phyloP scores from a whole-genome alignment of 2,888 invertebrate species.

The Cephalotes varians region DNA sequence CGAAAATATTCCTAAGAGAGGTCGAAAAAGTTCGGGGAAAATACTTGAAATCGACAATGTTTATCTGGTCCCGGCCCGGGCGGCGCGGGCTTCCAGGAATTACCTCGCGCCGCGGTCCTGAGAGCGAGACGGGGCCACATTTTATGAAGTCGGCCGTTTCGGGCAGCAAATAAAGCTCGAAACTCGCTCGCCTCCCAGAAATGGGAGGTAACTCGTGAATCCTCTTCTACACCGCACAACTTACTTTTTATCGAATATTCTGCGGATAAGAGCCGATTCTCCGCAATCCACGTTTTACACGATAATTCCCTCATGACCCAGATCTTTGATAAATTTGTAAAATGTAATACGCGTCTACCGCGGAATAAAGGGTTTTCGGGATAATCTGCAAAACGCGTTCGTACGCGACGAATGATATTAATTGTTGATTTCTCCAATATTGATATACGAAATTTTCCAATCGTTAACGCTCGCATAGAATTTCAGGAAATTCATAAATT shows the following conservation, averaged over 20 bases:
- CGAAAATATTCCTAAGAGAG: neutral
- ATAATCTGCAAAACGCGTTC: neutral
- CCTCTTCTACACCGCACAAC: neutral
- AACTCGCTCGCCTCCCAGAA: neutral
- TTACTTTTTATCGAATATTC: constrained; percentile 20
- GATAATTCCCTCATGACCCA: constrained; percentile 22
- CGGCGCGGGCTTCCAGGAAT: neutral
- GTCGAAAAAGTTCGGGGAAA: constrained; percentile 6
- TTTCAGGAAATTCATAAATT: neutral
- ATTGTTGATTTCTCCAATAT: constrained; percentile 1
- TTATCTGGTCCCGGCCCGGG: constrained; percentile 8
- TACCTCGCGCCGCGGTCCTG: neutral
- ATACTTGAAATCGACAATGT: constrained; percentile 13
- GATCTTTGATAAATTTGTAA: constrained; percentile 23
- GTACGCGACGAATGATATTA: constrained; percentile 1
- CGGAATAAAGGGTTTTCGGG: neutral
- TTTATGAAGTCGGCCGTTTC: constrained; percentile 26
- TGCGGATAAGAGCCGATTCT: neutral
- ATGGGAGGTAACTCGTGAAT: neutral
- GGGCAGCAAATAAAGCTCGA: constrained; percentile 15
- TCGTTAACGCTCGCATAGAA: neutral
- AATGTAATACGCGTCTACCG: neutral
- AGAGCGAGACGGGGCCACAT: neutral
- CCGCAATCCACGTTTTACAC: constrained; percentile 18
- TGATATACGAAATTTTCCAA: neutral